These are phyloP conservation scores for Zaprionus africanus DNA, from an alignment of 1,140 invertebrate species.

Conservation along the genomic window DNA sequence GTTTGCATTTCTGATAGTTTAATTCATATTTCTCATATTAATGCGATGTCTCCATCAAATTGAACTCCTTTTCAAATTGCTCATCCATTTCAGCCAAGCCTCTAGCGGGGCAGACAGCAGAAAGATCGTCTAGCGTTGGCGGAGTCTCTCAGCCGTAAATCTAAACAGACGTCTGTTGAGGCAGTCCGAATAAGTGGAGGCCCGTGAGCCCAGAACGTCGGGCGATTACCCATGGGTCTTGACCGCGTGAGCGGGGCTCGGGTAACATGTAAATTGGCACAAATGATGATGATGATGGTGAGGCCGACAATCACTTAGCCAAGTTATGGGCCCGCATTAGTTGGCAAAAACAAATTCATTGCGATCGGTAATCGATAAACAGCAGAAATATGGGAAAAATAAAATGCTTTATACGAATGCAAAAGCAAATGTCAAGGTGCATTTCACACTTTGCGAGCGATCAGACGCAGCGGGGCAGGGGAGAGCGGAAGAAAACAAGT, in stretches of 20 bases:
- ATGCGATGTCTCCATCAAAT: neutral
- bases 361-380: slow-evolving; percentile 37
- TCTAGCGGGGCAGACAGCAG: neutral
- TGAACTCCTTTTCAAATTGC: neutral
- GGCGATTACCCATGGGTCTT: slow-evolving; percentile 8
- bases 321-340: slow-evolving; percentile 43
- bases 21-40: neutral
- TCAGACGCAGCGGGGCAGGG: neutral
- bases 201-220: slow-evolving; percentile 16
- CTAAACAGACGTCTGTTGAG: neutral
- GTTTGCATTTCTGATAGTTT: neutral
- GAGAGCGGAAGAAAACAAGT: neutral
- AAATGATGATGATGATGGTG: slow-evolving; percentile 23
- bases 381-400: slow-evolving; percentile 21
- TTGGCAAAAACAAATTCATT: slow-evolving; percentile 37
- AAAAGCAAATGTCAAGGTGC: slow-evolving; percentile 78
- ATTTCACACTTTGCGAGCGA: slow-evolving; percentile 67
- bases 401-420: slow-evolving; percentile 36
- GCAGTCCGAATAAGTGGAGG: slow-evolving; percentile 5
- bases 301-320: slow-evolving; percentile 37
- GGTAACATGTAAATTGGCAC: slow-evolving; percentile 23
- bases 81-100: neutral
- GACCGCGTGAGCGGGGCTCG: neutral
- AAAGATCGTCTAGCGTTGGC: neutral
- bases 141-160: slow-evolving; percentile 31